phyloP scores from a whole-genome alignment of 2,113 vertebrate genomes.

The Eptesicus fuscus region DNA sequence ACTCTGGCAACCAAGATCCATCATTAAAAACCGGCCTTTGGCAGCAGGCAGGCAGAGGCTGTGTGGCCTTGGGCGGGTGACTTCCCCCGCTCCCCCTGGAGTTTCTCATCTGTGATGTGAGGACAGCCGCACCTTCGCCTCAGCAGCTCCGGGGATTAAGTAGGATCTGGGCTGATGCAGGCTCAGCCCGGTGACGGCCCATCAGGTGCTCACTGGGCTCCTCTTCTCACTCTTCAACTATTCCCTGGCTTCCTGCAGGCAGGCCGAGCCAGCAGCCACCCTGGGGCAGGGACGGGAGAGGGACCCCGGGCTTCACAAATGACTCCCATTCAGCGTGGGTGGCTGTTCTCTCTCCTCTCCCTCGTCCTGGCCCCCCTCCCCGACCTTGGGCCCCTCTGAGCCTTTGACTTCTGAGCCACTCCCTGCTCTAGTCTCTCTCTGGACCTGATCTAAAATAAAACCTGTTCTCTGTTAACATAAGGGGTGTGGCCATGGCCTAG shows the following conservation, averaged over 20 bases:
- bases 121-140: neutral
- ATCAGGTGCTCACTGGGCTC: neutral
- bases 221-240: neutral
- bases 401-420: neutral
- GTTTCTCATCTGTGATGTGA: neutral
- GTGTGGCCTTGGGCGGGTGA: neutral
- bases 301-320: neutral
- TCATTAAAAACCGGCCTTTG: neutral
- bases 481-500: neutral
- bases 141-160: neutral
- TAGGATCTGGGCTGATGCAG: neutral
- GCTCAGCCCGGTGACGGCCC: neutral
- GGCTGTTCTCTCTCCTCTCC: neutral
- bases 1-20: neutral
- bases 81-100: neutral
- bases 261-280: neutral
- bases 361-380: neutral
- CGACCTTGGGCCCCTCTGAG: neutral
- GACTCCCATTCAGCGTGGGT: neutral
- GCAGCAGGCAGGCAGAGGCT: neutral
- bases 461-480: slow-evolving; percentile 14
- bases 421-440: neutral
- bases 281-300: neutral
- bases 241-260: neutral
- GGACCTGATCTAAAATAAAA: neutral